These are phyloP conservation scores for Drosophila subpulchrella DNA, from an alignment of 1,140 invertebrate genomes.

Conservation along the genomic window DNA sequence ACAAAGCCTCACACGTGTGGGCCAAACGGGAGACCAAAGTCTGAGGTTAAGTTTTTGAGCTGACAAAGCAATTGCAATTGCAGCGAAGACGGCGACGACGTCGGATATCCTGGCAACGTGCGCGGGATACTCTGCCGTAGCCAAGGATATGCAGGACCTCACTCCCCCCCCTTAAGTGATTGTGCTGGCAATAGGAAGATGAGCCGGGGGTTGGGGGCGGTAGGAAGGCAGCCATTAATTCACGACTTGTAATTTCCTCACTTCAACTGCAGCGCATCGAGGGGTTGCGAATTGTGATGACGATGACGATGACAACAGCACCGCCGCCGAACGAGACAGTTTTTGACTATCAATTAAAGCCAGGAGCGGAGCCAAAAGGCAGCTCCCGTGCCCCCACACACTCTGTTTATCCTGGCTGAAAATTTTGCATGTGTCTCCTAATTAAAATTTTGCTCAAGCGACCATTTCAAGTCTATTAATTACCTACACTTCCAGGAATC, in stretches of 20 bases:
- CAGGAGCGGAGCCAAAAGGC: conserved; percentile 17
- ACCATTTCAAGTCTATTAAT: conserved; percentile 82
- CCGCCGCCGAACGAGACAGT: conserved; percentile 43
- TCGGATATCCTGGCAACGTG: conserved; percentile 80
- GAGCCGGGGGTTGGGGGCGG: background rate
- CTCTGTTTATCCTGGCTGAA: conserved; percentile 17
- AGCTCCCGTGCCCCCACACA: background rate
- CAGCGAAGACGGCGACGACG: conserved; percentile 49
- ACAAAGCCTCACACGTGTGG: conserved; percentile 46
- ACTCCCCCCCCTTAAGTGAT: conserved; percentile 9
- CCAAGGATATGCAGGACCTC: background rate
- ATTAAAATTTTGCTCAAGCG: conserved; percentile 78
- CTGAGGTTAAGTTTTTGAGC: conserved; percentile 81
- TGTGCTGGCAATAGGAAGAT: background rate
- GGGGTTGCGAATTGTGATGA: conserved; percentile 25
- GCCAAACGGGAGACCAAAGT: conserved; percentile 42
- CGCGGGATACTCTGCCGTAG: conserved; percentile 53
- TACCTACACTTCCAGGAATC: conserved; percentile 56
- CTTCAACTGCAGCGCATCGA: conserved; percentile 55
- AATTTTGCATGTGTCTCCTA: conserved; percentile 77
- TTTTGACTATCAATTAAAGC: conserved; percentile 77
- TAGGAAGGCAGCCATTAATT: conserved; percentile 68
- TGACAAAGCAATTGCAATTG: conserved; percentile 81
- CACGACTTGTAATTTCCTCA: conserved; percentile 83
- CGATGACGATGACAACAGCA: conserved; percentile 28